These are phyloP conservation scores for Leucosticte australis DNA, from an alignment of 2,113 vertebrate genomes.

Conservation along the genomic window DNA sequence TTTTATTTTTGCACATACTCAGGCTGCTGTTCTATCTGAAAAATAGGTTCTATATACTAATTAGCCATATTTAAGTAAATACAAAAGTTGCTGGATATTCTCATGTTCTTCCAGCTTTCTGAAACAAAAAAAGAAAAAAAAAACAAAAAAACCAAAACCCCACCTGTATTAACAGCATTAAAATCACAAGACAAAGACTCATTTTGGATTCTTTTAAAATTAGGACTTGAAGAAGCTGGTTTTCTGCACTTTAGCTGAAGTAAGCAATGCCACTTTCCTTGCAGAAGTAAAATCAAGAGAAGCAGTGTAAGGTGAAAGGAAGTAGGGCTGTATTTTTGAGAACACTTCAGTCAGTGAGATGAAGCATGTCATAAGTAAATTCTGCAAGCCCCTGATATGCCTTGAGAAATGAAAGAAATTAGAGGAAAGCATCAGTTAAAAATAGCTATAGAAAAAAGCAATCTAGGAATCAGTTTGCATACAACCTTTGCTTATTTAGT, in stretches of 20 bases:
- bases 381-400: neutral
- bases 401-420: neutral
- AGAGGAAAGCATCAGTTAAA: neutral
- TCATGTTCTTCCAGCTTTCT: neutral
- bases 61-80: neutral
- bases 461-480: neutral
- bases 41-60: neutral
- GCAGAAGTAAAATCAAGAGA: neutral
- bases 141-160: neutral
- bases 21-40: neutral
- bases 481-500: neutral
- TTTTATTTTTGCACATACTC: neutral
- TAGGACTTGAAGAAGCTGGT: neutral
- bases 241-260: neutral
- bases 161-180: neutral
- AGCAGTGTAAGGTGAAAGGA: neutral
- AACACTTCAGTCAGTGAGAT: neutral
- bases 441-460: neutral
- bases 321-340: neutral
- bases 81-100: neutral
- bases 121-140: neutral
- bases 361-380: neutral
- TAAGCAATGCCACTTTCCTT: neutral
- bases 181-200: neutral
- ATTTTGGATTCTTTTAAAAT: neutral